Evolutionary conservation across 2,797 vertebrate genomes (phyloP).

Genomic region (Otus scops): DNA sequence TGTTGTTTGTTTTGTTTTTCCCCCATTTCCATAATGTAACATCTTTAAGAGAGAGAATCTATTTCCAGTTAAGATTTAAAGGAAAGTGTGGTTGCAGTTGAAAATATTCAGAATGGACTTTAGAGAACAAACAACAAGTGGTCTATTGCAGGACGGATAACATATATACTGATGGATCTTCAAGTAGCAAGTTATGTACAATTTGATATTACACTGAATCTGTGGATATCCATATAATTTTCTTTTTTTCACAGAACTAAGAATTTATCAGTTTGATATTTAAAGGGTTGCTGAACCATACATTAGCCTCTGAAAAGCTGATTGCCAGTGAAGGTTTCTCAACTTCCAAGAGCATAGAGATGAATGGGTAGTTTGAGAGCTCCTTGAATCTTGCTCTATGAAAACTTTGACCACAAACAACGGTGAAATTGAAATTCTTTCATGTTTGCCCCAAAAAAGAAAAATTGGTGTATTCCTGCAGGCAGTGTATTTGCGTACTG

Average conservation of each 20-base stretch:
- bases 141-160: background rate
- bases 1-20: accelerated
- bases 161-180: background rate
- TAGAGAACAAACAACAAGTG: background rate
- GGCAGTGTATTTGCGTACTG: background rate
- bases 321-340: background rate
- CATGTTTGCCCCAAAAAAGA: background rate
- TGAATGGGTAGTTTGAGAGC: background rate
- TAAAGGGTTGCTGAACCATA: background rate
- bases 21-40: accelerated
- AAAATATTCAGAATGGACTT: background rate
- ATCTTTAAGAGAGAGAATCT: background rate
- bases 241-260: background rate
- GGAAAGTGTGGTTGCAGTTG: background rate
- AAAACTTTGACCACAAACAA: background rate
- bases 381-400: background rate
- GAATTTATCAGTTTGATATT: background rate
- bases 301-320: background rate
- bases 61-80: background rate
- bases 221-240: background rate
- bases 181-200: background rate
- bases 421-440: background rate
- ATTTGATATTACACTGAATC: background rate
- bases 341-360: background rate
- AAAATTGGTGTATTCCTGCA: background rate